Conservation (phyloP, 2,797 vertebrate species). For the Sus cebifrons region DNA sequence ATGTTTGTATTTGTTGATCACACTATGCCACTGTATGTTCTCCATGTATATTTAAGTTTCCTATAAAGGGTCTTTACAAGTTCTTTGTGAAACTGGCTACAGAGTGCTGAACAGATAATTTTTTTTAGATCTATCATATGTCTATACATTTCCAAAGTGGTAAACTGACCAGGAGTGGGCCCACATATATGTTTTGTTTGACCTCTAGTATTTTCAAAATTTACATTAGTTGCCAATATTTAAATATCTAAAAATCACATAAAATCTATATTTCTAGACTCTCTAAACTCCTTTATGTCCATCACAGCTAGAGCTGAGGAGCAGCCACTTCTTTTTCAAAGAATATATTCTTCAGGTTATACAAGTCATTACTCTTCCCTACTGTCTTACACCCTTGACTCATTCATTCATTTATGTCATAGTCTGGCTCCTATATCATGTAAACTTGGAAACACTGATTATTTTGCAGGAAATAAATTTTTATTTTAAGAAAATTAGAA, state of each 20-base stretch:
- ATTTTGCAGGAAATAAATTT: not conserved
- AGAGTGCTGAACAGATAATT: not conserved
- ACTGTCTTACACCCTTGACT: not conserved
- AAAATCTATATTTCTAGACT: not conserved
- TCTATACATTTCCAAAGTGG: constrained; percentile 36
- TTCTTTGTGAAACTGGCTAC: constrained; percentile 15
- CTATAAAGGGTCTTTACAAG: not conserved
- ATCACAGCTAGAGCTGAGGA: not conserved
- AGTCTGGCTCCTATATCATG: not conserved
- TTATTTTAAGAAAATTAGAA: constrained; percentile 43
- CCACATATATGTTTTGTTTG: not conserved
- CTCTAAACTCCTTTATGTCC: constrained; percentile 3
- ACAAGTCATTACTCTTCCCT: not conserved
- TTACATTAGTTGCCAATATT: not conserved
- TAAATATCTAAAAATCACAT: constrained; percentile 33
- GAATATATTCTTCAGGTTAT: constrained; percentile 5
- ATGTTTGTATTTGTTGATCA: not conserved
- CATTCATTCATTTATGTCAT: constrained; percentile 30
- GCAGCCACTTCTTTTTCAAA: constrained; percentile 1
- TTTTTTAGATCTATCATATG: not conserved
- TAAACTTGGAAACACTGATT: not conserved
- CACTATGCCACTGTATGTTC: not conserved
- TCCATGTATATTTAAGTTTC: not conserved
- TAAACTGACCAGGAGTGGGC: not conserved
- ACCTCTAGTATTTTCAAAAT: not conserved